Percentiles rank a stretch among this genome's conserved stretches.
Conservation (phyloP, 2,113 vertebrate species). For the Xenus cinereus region DNA sequence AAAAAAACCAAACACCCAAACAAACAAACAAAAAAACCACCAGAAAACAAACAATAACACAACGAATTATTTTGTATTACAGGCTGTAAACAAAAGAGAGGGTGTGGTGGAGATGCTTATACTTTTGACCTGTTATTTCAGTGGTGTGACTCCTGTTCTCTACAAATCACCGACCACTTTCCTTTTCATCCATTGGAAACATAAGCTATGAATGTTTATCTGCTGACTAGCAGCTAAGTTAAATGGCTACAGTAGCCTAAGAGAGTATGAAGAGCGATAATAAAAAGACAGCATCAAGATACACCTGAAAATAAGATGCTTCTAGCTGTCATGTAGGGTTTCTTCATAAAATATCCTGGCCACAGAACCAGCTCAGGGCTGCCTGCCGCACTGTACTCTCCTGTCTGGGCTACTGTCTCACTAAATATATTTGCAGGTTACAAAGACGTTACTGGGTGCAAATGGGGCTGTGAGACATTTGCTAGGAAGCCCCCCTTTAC, state of each 20-base stretch:
- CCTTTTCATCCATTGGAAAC: neutral
- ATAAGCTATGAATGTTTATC: neutral
- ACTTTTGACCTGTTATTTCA: neutral
- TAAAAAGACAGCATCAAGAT: neutral
- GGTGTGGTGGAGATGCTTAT: neutral
- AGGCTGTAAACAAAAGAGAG: neutral
- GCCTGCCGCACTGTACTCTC: neutral
- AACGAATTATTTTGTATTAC: neutral
- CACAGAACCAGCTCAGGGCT: neutral
- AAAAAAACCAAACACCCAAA: neutral
- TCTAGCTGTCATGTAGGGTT: neutral
- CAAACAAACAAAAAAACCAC: neutral
- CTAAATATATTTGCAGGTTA: rapidly evolving
- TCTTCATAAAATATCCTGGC: neutral
- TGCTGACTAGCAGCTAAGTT: neutral
- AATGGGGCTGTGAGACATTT: neutral
- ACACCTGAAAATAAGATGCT: neutral
- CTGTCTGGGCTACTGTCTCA: neutral
- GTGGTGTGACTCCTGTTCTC: neutral
- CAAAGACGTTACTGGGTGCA: neutral
- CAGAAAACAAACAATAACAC: neutral
- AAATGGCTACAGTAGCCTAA: neutral
- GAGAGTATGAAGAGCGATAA: neutral
- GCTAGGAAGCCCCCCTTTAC: neutral
- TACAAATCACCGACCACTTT: neutral